Conservation (phyloP, 2,888 invertebrate species). For the Platycheirus rosarum region DNA sequence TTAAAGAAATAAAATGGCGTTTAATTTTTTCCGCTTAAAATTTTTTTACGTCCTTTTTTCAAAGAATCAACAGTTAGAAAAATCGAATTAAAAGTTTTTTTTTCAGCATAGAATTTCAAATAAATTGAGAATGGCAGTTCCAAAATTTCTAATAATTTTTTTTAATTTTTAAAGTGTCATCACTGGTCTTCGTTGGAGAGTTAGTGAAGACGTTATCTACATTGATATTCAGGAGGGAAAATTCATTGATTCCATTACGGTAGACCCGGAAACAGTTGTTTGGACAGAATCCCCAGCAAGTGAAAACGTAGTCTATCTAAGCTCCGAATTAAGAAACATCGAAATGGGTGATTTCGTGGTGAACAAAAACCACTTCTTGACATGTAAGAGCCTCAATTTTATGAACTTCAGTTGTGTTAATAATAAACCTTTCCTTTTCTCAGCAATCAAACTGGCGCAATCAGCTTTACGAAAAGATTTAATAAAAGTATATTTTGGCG, state of each 20-base stretch:
- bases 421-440: neutral
- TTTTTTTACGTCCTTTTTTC: no score
- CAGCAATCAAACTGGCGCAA: neutral
- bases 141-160: neutral
- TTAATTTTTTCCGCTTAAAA: no score
- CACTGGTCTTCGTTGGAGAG: slow-evolving; percentile 5
- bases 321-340: neutral
- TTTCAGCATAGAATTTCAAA: neutral
- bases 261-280: neutral
- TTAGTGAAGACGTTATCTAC: neutral
- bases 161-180: neutral
- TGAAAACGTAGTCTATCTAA: neutral
- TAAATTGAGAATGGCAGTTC: neutral
- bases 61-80: no score
- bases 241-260: neutral
- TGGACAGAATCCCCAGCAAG: slow-evolving; percentile 12
- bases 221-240: slow-evolving; percentile 27
- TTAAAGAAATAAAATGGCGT: no score
- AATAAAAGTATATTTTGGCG: neutral
- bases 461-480: neutral
- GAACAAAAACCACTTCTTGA: neutral
- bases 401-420: neutral
- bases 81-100: no score
- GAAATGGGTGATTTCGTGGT: slow-evolving; percentile 17
- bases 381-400: neutral